Conservation (phyloP, 2,888 invertebrate genomes). For the Orchesella flavescens region DNA sequence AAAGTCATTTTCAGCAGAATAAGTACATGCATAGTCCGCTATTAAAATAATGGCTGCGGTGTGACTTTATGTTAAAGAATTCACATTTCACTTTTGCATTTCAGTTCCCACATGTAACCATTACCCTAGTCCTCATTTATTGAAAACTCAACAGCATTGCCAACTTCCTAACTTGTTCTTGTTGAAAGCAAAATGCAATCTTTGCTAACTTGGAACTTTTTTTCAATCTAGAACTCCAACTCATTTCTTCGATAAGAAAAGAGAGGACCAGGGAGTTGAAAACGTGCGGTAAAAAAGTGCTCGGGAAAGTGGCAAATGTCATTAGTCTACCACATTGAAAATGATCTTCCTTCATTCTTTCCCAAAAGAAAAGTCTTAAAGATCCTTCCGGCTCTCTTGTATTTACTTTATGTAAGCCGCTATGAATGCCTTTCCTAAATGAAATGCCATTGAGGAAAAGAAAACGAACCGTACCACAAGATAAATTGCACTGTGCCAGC, state of each 20-base stretch:
- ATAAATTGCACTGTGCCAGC: no score
- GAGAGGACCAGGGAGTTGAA: neutral
- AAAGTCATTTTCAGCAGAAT: no score
- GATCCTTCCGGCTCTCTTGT: slow-evolving; percentile 24
- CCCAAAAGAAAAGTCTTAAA: slow-evolving; percentile 7
- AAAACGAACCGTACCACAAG: no score
- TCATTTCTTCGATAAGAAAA: neutral
- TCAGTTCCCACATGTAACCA: neutral
- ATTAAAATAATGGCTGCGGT: slow-evolving; percentile 15
- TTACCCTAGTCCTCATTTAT: slow-evolving; percentile 37
- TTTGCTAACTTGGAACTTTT: slow-evolving; percentile 5
- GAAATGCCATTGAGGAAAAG: no score
- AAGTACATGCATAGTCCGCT: neutral
- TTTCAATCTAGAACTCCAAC: neutral
- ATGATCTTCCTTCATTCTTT: slow-evolving; percentile 15
- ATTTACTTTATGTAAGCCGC: neutral
- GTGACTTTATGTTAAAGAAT: no score
- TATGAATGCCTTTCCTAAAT: no score
- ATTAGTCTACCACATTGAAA: slow-evolving; percentile 38
- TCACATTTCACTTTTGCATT: slow-evolving; percentile 9
- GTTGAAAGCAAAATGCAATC: slow-evolving; percentile 34
- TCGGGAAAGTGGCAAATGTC: slow-evolving; percentile 41
- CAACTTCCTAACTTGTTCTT: slow-evolving; percentile 25
- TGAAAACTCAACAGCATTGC: slow-evolving; percentile 49
- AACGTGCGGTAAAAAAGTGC: slow-evolving; percentile 13